Conservation (phyloP, 2,113 vertebrate genomes). For the Verasper variegatus region DNA sequence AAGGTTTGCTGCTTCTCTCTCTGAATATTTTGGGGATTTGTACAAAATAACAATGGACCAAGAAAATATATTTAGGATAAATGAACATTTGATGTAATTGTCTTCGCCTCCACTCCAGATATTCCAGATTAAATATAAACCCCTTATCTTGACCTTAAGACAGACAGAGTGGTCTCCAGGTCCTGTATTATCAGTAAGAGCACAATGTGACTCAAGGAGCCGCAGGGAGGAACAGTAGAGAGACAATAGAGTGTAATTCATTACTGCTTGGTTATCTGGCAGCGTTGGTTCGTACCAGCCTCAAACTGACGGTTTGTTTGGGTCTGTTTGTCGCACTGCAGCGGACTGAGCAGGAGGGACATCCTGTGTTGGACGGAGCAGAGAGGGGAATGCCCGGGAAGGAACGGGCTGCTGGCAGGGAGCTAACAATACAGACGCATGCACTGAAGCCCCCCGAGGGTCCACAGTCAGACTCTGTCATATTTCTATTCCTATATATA, state of each 20-base stretch:
- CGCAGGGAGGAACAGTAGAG: not conserved
- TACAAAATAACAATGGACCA: too few species aligned
- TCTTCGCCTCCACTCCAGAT: too few species aligned
- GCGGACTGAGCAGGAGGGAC: conserved; percentile 39
- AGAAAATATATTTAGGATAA: too few species aligned
- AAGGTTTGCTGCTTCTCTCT: too few species aligned
- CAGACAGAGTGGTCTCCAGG: conserved; percentile 1
- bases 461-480: not conserved
- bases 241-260: conserved; percentile 51
- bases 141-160: not conserved
- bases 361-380: conserved; percentile 55
- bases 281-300: not conserved
- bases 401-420: conserved; percentile 45
- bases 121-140: not conserved
- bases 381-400: conserved; percentile 64
- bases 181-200: conserved; percentile 11
- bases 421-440: conserved; percentile 59
- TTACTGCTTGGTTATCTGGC: conserved; percentile 26
- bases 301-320: conserved; percentile 35
- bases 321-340: conserved; percentile 30
- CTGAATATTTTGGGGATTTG: too few species aligned
- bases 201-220: conserved; percentile 53
- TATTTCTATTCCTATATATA: not conserved
- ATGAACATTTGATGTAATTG: too few species aligned
- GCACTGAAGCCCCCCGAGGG: not conserved